These are phyloP conservation scores for Tamandua tetradactyla DNA, from an alignment of 2,797 vertebrate genomes.

Conservation along the genomic window DNA sequence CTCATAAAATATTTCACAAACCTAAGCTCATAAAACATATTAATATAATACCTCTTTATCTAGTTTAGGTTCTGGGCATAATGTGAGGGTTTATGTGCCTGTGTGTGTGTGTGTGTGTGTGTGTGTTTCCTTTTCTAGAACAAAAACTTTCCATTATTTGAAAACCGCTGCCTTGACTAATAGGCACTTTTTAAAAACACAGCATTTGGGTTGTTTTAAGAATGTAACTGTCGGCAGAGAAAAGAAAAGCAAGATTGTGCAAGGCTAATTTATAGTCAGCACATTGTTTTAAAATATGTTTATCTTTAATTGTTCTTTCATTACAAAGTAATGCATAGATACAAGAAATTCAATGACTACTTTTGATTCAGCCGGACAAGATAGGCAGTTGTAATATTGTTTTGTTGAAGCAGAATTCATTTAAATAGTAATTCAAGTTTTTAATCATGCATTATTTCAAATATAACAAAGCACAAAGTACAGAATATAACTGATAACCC, in stretches of 20 bases:
- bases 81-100: background rate
- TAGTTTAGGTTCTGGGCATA: constrained; percentile 43
- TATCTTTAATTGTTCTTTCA: constrained; percentile 57
- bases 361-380: constrained; percentile 35
- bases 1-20: constrained; percentile 23
- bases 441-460: constrained; percentile 2
- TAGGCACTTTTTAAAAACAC: constrained; percentile 44
- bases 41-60: constrained; percentile 26
- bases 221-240: constrained; percentile 45
- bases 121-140: background rate
- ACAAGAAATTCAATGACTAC: background rate
- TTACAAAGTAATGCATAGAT: constrained; percentile 32
- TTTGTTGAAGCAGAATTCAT: background rate
- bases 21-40: background rate
- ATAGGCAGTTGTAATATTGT: background rate
- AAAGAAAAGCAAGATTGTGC: background rate
- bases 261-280: constrained; percentile 28
- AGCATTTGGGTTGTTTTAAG: constrained; percentile 58
- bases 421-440: constrained; percentile 36
- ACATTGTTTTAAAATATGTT: constrained; percentile 47
- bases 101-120: background rate
- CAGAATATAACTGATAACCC: background rate
- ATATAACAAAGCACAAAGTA: background rate
- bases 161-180: constrained; percentile 66
- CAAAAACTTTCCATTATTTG: constrained; percentile 66